A percentile compares a stretch with the other conserved stretches of the same genome.
Evolutionary conservation across 2,797 vertebrate genomes (phyloP).

Genomic region (Sciurus carolinensis): DNA sequence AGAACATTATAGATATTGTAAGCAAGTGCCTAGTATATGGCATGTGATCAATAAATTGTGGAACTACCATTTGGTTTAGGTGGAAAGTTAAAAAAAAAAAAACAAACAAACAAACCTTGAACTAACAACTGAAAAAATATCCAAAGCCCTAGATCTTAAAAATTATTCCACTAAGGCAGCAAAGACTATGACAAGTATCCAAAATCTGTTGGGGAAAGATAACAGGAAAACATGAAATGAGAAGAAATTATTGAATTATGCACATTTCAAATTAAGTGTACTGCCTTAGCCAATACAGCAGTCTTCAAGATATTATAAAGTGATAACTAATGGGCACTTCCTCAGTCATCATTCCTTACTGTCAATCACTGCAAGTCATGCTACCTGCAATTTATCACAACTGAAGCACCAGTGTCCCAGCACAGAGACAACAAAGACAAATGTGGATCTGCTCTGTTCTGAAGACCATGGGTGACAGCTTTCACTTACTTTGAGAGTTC

Average conservation of each 20-base stretch:
- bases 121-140: neutral
- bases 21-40: neutral
- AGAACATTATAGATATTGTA: neutral
- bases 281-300: neutral
- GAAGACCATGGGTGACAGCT: constrained; percentile 16
- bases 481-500: constrained; percentile 58
- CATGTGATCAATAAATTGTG: neutral
- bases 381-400: neutral
- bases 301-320: neutral
- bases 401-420: neutral
- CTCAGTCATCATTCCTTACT: neutral
- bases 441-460: constrained; percentile 8
- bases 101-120: neutral
- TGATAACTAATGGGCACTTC: neutral
- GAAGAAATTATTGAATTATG: neutral
- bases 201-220: neutral
- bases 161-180: neutral
- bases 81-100: neutral
- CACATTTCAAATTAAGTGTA: constrained; percentile 25
- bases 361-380: neutral
- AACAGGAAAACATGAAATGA: constrained; percentile 35
- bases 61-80: neutral
- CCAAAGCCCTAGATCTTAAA: neutral
- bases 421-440: neutral
- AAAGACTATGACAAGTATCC: neutral